A percentile compares a stretch with the other conserved stretches of the same genome.
Evolutionary conservation across 2,113 vertebrate genomes (phyloP).

Genomic region (Semnornis frantzii): DNA sequence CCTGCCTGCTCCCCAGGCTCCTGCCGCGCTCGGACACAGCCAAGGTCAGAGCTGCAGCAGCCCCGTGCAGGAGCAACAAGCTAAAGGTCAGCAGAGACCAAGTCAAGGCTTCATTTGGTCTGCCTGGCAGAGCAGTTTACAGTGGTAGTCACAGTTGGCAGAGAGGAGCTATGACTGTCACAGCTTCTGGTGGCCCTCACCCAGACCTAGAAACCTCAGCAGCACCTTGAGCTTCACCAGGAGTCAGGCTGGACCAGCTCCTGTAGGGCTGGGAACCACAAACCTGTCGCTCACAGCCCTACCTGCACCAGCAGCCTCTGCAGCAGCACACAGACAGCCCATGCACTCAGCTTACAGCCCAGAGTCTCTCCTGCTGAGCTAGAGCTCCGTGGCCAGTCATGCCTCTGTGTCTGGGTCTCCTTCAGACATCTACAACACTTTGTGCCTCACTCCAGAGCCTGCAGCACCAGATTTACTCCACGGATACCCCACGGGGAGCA

Average conservation of each 20-base stretch:
- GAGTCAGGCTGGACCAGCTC: rapidly evolving
- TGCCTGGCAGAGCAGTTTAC: neutral
- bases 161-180: rapidly evolving
- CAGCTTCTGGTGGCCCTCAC: neutral
- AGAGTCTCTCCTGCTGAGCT: rapidly evolving
- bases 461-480: rapidly evolving
- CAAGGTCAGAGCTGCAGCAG: neutral
- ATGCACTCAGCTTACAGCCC: rapidly evolving
- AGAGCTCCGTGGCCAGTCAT: rapidly evolving
- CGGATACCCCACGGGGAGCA: rapidly evolving
- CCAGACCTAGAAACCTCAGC: neutral
- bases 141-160: neutral
- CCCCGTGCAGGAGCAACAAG: neutral
- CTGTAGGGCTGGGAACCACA: rapidly evolving
- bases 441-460: neutral
- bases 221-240: neutral
- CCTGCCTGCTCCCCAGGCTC: neutral
- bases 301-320: rapidly evolving
- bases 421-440: neutral
- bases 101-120: neutral
- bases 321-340: no score
- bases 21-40: rapidly evolving
- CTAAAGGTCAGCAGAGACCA: neutral
- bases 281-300: neutral
- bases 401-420: rapidly evolving